A percentile compares a stretch with the other conserved stretches of the same genome.
These are phyloP conservation scores for Drosophila aldrichi DNA, from an alignment of 2,888 invertebrate species.

Conservation along the genomic window DNA sequence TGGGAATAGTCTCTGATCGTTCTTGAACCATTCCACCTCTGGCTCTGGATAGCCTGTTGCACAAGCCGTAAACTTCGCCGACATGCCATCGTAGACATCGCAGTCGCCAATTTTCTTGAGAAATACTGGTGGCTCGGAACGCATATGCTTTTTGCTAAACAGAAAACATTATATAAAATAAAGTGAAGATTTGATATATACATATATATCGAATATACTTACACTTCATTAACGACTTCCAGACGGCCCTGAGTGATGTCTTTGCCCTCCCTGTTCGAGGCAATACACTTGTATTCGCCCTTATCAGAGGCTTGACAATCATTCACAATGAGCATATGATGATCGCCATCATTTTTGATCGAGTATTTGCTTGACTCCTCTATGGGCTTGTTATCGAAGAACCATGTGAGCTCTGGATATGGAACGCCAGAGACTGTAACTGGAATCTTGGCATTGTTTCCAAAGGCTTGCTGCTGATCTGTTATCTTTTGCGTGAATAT, in stretches of 20 bases:
- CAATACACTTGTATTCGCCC: slow-evolving; percentile 91
- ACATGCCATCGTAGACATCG: slow-evolving; percentile 94
- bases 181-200: background rate
- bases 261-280: slow-evolving; percentile 92
- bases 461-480: slow-evolving; percentile 89
- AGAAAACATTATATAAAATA: slow-evolving; percentile 23
- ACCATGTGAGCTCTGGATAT: slow-evolving; percentile 94
- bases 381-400: slow-evolving; percentile 92
- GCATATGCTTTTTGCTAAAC: slow-evolving; percentile 89
- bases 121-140: slow-evolving; percentile 94
- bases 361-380: slow-evolving; percentile 90
- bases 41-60: slow-evolving; percentile 95
- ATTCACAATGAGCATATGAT: slow-evolving; percentile 90
- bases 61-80: slow-evolving; percentile 97
- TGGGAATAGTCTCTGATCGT: slow-evolving; percentile 92
- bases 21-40: slow-evolving; percentile 94
- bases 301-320: slow-evolving; percentile 89
- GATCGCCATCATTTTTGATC: slow-evolving; percentile 91
- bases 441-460: slow-evolving; percentile 92
- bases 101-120: slow-evolving; percentile 95
- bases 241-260: slow-evolving; percentile 91
- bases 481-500: slow-evolving; percentile 90
- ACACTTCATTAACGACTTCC: slow-evolving; percentile 94
- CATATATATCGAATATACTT: slow-evolving; percentile 81
- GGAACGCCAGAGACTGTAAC: slow-evolving; percentile 93